Percentiles rank a stretch among this genome's conserved stretches.
Evolutionary conservation across 2,888 invertebrate species (phyloP).

Genomic region (Zhuqinia jingwanae): DNA sequence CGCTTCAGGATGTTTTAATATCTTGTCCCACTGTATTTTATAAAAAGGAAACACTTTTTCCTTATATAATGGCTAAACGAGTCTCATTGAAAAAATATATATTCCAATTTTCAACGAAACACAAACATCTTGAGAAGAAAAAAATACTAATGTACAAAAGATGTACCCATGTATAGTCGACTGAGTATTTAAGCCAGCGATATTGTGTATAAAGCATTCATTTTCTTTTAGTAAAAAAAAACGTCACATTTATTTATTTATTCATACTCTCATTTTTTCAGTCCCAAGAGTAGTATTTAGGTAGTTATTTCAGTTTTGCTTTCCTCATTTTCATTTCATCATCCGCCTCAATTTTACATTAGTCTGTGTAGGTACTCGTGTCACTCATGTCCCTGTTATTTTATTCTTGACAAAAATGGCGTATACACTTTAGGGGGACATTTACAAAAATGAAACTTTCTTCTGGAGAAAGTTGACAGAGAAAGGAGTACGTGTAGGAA

Average conservation of each 20-base stretch:
- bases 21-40: constrained; percentile 35
- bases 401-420: not conserved
- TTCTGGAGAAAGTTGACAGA: constrained; percentile 48
- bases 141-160: not conserved
- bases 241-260: constrained; percentile 31
- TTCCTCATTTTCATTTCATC: not conserved
- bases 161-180: too few relatives aligned
- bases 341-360: not conserved
- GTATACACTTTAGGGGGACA: constrained; percentile 3
- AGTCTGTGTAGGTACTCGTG: too few relatives aligned
- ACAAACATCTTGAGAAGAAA: constrained; percentile 32
- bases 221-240: not conserved
- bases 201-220: not conserved
- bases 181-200: not conserved
- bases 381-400: constrained; percentile 21
- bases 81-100: constrained; percentile 32
- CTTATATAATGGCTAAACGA: constrained; percentile 37
- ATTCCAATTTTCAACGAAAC: constrained; percentile 48
- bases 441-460: not conserved
- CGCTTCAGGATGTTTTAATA: constrained; percentile 53
- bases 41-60: constrained; percentile 40
- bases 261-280: not conserved
- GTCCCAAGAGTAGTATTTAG: constrained; percentile 34
- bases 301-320: constrained; percentile 33
- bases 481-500: not conserved